Base-by-base conservation (phyloP, 1,140 invertebrate species). In the Schlechtendalia chinensis region DNA sequence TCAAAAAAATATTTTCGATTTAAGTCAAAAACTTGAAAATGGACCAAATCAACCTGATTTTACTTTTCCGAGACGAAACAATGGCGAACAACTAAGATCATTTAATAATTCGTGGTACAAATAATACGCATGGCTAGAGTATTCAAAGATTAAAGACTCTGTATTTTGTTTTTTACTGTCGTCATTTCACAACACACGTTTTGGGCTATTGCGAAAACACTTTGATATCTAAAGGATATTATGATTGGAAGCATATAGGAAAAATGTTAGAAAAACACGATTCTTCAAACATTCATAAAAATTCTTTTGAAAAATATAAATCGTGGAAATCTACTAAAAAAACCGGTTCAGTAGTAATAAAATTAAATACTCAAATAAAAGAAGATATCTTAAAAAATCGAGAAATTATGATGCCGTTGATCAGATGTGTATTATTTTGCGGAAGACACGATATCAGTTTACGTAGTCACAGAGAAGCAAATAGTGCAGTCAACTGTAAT, bases 81-180 rank as follows among this genome's bases (percentile, higher is more conserved):
- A 39, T 3, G 19, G 61, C 11, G 29, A 10, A 39, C 32, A 65
- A 65, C 29, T 39, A 19, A 65, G 61, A 65, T n/a, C 61, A 65
- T 65, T 65, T 65, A 65, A 65, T 65, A n/a, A 19, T 65, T 65
- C 8, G 29, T 65, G 61, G 61, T 65, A 65, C 39, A 19, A 6
- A 65, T 39, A 65, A 39, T 65, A 65, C 61, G 19, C 27, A 39
- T 65, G 61, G 29, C 11, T 65, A 65, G 61, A 65, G 10, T 65
- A 65, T n/a, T 65, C 19, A 10, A 65, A 65, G 39, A 65, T 65
- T 17, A 65, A 22, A 65, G 19, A 65, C 39, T 65, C 61, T 16
- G 19, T 65, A 65, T 65, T 32, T 65, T 56, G 61, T n/a, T n/a
- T 65, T 45, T 45, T 5, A 45, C 39, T 45, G 39, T 45, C 5